Evolutionary conservation across 2,113 vertebrate species (phyloP).

Genomic region (Lophura nycthemera): DNA sequence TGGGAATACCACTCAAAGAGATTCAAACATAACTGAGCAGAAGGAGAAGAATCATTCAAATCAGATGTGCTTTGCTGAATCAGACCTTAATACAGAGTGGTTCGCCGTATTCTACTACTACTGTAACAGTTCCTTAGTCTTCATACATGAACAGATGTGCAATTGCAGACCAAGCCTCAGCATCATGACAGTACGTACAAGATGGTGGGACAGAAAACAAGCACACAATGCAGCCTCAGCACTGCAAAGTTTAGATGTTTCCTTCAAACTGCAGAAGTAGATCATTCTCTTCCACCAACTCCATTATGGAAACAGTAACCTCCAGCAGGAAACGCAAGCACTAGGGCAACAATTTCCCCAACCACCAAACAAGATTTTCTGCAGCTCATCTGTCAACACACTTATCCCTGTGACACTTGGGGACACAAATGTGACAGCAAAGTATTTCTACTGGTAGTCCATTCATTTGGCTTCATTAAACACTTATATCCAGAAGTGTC

Average conservation of each 20-base stretch:
- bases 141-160: rapidly evolving
- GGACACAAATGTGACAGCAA: slow-evolving; percentile 5
- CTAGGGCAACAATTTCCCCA: slow-evolving; percentile 3
- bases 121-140: background rate
- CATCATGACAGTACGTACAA: background rate
- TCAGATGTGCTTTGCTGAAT: background rate
- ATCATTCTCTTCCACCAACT: background rate
- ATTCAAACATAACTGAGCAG: background rate
- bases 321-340: background rate
- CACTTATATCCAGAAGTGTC: background rate
- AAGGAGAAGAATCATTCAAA: background rate
- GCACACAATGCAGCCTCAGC: rapidly evolving
- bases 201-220: background rate
- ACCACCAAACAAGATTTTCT: slow-evolving; percentile 20
- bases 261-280: background rate
- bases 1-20: background rate
- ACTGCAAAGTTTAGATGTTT: background rate
- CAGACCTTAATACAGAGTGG: background rate
- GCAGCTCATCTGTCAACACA: slow-evolving; percentile 37
- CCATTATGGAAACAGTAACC: background rate
- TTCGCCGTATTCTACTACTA: too few species aligned
- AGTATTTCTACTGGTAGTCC: background rate
- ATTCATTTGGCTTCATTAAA: background rate
- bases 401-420: background rate
- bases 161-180: background rate